Evolutionary conservation across 2,113 vertebrate species (phyloP).

Genomic region (Seriola dumerili): DNA sequence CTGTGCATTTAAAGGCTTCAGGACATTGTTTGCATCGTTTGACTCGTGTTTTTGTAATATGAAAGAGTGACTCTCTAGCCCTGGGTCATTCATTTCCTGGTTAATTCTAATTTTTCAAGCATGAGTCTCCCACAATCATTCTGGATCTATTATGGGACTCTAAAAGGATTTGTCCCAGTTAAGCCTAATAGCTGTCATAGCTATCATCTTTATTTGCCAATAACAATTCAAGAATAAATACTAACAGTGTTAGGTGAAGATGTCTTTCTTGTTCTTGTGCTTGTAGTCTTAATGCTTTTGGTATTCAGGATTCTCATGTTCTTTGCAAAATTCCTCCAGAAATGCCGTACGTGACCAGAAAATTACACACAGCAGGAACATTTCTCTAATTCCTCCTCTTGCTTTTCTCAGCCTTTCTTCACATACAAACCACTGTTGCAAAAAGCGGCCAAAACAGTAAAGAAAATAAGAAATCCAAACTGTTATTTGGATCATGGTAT

Average conservation of each 20-base stretch:
- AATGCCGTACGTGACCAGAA: background rate
- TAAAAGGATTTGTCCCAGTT: slow-evolving; percentile 40
- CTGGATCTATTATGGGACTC: slow-evolving; percentile 1
- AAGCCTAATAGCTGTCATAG: slow-evolving; percentile 25
- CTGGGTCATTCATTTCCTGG: background rate
- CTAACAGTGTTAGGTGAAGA: background rate
- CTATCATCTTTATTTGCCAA: slow-evolving; percentile 15
- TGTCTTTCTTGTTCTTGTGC: background rate
- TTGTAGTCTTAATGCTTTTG: background rate
- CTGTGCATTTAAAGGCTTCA: slow-evolving; percentile 16
- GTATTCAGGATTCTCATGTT: background rate
- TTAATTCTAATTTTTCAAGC: slow-evolving; percentile 18
- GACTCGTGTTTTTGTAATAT: slow-evolving; percentile 12
- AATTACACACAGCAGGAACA: background rate
- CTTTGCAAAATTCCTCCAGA: background rate
- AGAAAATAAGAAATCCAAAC: background rate
- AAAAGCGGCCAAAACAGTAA: background rate
- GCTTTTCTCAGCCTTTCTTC: background rate
- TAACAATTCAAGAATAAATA: slow-evolving; percentile 16
- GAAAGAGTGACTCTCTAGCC: background rate
- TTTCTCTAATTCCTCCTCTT: background rate
- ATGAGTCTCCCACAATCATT: slow-evolving; percentile 7
- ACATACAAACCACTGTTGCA: background rate
- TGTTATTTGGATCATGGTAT: background rate
- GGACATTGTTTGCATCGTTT: background rate